Evolutionary conservation across 2,888 invertebrate species (phyloP), one percentile per base, ranked within the genome.

Genomic region (Clepsis dumicolana): DNA sequence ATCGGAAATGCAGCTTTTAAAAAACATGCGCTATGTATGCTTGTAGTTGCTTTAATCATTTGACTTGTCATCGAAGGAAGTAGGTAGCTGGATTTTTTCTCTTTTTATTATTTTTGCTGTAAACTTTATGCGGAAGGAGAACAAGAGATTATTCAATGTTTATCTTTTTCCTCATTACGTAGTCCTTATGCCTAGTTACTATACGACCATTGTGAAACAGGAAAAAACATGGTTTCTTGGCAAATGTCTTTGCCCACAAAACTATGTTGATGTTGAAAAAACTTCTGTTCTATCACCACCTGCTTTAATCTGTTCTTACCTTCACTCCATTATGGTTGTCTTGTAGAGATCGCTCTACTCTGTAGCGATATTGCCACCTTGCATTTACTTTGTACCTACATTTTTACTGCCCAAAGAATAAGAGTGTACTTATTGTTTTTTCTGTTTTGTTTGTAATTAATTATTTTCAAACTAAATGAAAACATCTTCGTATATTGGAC

Each of bases 1-100:
- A 50, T 68, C 52, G 63, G 63, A 64, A 59, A 64, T 64, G 66
- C 66, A 56, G 53, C 50, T 44, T 53, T 61, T 61, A 54, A 65
- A 52, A 41, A 50, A 59, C 27, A 44, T 29, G 48, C n/a, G 54
- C n/a, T 54, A 24, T 12, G 14, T 50, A 50, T 24, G 12, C 18
- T 56, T 50, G 56, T 59, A 50, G 38, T 18, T 50, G 25, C 27
- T 35, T 53, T 50, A 59, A 41, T 65, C 50, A 25, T 59, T 18
- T 18, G 50, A 24, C 41, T 41, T 65, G 52, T 65, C 59, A 60
- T 52, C 59, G 59, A 50, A 52, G 25, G 24, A 24, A 25, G 38
- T 59, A n/a, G 27, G 38, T 59, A n/a, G 27, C 21, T 25, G 35
- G 14, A 16, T 64, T n/a, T 25, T 24, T 12, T 25, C 16, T 44